phyloP scores from a whole-genome alignment of 2,113 vertebrate genomes.

The Callorhinus ursinus region DNA sequence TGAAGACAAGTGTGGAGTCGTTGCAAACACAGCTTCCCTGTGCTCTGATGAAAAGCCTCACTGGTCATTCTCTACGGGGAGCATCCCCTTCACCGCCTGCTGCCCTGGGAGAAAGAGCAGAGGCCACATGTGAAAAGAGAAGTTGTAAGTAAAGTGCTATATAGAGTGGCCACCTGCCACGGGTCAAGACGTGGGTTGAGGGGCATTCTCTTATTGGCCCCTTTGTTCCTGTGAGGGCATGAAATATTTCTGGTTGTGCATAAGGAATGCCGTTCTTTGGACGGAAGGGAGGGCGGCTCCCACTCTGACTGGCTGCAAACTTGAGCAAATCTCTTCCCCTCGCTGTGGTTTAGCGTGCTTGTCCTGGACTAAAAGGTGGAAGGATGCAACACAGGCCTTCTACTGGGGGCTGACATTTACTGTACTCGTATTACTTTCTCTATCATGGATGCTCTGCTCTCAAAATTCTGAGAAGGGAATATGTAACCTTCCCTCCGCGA shows the following conservation, averaged over 20 bases:
- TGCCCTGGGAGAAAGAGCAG: neutral
- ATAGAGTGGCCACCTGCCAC: constrained; percentile 60
- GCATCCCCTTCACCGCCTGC: neutral
- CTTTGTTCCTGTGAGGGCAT: neutral
- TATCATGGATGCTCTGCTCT: neutral
- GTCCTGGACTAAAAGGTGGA: neutral
- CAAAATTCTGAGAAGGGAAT: neutral
- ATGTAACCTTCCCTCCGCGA: neutral
- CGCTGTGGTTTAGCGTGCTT: neutral
- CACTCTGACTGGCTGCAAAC: neutral
- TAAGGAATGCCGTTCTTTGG: neutral
- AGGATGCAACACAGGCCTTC: neutral
- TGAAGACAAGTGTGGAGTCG: constrained; percentile 23
- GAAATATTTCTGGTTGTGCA: neutral
- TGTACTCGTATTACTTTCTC: neutral
- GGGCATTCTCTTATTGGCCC: neutral
- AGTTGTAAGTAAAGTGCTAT: constrained; percentile 8
- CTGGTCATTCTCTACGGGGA: neutral
- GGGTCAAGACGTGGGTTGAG: constrained; percentile 26
- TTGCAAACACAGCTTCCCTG: constrained; percentile 22
- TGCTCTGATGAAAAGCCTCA: neutral
- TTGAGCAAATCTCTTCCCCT: neutral
- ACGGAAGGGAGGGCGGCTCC: neutral
- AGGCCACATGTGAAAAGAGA: constrained; percentile 42
- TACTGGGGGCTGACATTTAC: neutral